Percentiles rank a stretch among this genome's conserved stretches.
Conservation (phyloP, 2,113 vertebrate genomes). For the Barbus barbus region DNA sequence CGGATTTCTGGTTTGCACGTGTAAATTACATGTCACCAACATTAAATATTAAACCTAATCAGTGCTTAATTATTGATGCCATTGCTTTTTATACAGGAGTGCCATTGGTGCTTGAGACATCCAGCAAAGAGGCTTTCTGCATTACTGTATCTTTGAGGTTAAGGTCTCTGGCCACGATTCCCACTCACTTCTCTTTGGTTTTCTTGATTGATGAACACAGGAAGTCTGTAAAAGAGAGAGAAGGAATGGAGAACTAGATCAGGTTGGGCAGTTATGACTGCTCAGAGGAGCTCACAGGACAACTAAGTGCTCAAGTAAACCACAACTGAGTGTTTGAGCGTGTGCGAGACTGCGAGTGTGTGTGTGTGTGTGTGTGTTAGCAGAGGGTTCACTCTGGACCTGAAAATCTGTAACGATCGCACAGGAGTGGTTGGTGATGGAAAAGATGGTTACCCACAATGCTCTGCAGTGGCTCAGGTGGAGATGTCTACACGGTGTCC, state of each 20-base stretch:
- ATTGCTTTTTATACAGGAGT: conserved; percentile 92
- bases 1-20: conserved; percentile 92
- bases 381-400: conserved; percentile 30
- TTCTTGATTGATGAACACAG: conserved; percentile 91
- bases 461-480: conserved; percentile 67
- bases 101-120: conserved; percentile 67
- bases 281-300: conserved; percentile 74
- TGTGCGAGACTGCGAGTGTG: not conserved
- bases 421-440: conserved; percentile 65
- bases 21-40: conserved; percentile 99
- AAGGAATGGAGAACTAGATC: conserved; percentile 81
- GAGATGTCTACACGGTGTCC: conserved; percentile 66
- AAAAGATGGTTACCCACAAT: conserved; percentile 72
- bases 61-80: conserved; percentile 97
- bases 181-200: conserved; percentile 83
- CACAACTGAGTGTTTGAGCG: conserved; percentile 78
- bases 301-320: conserved; percentile 79
- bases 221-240: conserved; percentile 88
- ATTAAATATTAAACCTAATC: conserved; percentile 99
- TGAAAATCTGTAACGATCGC: conserved; percentile 75
- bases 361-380: conserved; percentile 1
- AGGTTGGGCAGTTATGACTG: conserved; percentile 85
- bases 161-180: conserved; percentile 84
- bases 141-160: conserved; percentile 98
- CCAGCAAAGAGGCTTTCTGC: conserved; percentile 83